phyloP scores from a whole-genome alignment of 1,140 invertebrate species.

The Zaprionus taronus region DNA sequence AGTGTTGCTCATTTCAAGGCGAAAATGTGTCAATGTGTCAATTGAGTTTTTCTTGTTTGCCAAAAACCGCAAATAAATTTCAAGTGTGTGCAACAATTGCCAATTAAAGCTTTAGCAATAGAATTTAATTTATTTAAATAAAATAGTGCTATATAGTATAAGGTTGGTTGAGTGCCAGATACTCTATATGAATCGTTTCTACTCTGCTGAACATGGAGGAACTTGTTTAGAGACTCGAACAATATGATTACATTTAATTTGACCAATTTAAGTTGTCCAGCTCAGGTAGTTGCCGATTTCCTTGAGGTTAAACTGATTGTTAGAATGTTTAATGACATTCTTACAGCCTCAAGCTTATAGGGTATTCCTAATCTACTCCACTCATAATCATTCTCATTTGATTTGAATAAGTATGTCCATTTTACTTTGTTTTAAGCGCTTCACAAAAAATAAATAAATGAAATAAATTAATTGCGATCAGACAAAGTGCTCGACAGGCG shows the following conservation, averaged over 20 bases:
- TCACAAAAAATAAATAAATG: neutral
- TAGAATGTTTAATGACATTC: neutral
- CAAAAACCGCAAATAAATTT: slow-evolving; percentile 56
- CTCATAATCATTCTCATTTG: neutral
- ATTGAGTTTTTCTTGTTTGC: slow-evolving; percentile 53
- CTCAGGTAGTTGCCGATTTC: neutral
- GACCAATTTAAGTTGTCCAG: neutral
- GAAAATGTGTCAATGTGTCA: slow-evolving; percentile 82
- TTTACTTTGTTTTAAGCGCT: neutral
- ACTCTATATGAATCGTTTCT: neutral
- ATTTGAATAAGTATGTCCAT: neutral
- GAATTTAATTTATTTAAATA: slow-evolving; percentile 25
- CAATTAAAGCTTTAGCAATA: slow-evolving; percentile 48
- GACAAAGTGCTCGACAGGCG: slow-evolving; percentile 49
- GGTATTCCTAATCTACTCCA: neutral
- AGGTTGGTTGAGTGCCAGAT: neutral
- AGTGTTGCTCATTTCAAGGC: slow-evolving; percentile 52
- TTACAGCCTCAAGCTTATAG: neutral
- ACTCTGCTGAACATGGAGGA: too few species aligned
- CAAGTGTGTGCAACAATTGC: slow-evolving; percentile 49
- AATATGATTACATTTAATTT: too few species aligned
- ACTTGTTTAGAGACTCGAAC: too few species aligned
- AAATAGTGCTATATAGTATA: neutral
- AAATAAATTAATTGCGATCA: slow-evolving; percentile 45
- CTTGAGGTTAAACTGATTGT: neutral